phyloP scores from a whole-genome alignment of 1,140 invertebrate genomes.

The Panonychus citri region DNA sequence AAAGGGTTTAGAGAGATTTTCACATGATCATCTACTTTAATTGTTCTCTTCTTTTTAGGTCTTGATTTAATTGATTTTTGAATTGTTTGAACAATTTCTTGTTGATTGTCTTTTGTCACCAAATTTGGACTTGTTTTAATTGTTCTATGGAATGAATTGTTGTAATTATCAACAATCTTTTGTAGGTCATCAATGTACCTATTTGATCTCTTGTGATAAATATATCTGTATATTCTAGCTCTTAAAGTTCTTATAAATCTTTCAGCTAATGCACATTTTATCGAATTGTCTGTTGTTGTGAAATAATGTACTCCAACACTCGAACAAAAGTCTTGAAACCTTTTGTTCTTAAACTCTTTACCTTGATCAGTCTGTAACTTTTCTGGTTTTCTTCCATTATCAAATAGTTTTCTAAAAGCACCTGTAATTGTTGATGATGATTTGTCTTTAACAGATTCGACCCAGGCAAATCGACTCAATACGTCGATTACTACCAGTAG shows the following conservation, averaged over 20 bases:
- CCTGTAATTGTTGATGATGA: constrained; percentile 3
- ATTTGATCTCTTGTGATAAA: constrained; percentile 22
- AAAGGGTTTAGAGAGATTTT: too few relatives aligned
- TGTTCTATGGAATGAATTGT: constrained; percentile 23
- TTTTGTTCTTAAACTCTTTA: constrained; percentile 8
- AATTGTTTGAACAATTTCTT: too few relatives aligned
- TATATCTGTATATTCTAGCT: constrained; percentile 23
- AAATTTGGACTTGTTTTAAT: constrained; percentile 16
- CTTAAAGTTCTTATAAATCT: constrained; percentile 26
- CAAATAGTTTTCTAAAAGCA: constrained; percentile 11
- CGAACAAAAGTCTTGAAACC: constrained; percentile 18
- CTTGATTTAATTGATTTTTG: too few relatives aligned
- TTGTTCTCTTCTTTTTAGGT: too few relatives aligned
- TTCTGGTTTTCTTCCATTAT: background rate
- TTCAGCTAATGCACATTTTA: constrained; percentile 26
- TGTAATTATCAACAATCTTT: constrained; percentile 22
- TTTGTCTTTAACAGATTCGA: constrained; percentile 13
- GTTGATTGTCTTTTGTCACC: background rate
- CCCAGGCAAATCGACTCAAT: constrained; percentile 15
- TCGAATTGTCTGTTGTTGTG: constrained; percentile 19
- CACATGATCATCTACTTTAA: too few relatives aligned
- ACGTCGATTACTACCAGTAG: constrained; percentile 15
- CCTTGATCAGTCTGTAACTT: constrained; percentile 8
- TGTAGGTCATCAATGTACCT: constrained; percentile 22
- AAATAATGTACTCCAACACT: constrained; percentile 23